These are phyloP conservation scores for Chauna torquata DNA, from an alignment of 2,113 vertebrate genomes.

Conservation along the genomic window DNA sequence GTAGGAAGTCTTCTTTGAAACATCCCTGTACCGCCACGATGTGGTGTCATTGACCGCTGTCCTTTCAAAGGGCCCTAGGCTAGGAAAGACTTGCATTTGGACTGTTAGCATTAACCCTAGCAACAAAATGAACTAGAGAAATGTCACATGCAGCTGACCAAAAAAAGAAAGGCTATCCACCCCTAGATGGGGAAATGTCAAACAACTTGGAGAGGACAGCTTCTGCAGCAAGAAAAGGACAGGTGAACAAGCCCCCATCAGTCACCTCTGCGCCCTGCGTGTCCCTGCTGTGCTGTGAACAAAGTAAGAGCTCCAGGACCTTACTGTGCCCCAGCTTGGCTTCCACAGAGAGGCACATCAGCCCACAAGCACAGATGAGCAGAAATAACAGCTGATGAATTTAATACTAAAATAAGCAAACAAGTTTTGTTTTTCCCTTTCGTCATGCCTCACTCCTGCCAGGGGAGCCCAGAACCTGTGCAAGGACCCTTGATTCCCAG, in stretches of 20 bases:
- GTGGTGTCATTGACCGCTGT: rapidly evolving
- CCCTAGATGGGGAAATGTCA: neutral
- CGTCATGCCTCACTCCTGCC: neutral
- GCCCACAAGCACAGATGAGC: neutral
- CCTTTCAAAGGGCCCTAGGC: neutral
- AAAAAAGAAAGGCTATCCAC: neutral
- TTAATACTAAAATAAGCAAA: neutral
- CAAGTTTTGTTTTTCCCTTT: neutral
- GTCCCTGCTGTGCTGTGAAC: neutral
- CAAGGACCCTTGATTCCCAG: neutral
- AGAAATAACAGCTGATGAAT: neutral
- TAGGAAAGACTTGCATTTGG: neutral
- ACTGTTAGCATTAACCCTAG: neutral
- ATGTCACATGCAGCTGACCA: neutral
- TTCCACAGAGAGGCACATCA: neutral
- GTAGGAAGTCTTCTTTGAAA: neutral
- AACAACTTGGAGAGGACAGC: neutral
- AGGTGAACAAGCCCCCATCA: neutral
- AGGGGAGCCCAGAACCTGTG: neutral
- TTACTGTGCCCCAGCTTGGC: neutral
- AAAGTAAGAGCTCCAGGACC: neutral
- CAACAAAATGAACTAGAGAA: neutral
- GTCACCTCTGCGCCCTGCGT: neutral
- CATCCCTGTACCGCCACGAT: neutral
- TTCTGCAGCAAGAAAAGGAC: neutral